Conservation (phyloP, 2,113 vertebrate genomes). For the Pseudorectes ferrugineus region DNA sequence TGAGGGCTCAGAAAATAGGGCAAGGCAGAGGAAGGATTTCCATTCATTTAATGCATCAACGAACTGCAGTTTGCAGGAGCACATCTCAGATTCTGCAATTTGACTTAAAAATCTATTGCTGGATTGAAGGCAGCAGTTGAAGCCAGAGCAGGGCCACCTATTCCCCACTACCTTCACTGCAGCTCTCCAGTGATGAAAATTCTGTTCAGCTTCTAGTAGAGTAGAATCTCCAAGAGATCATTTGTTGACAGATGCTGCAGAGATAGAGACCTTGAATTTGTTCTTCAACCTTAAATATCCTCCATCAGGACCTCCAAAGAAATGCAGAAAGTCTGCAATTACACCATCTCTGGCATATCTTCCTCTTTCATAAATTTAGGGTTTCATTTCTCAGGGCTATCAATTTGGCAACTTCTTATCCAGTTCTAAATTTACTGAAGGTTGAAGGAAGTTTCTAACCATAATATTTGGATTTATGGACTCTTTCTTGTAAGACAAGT, state of each 20-base stretch:
- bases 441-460: background rate
- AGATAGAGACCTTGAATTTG: background rate
- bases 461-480: conserved; percentile 1
- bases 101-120: background rate
- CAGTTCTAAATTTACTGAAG: background rate
- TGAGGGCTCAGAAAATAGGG: background rate
- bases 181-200: background rate
- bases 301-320: background rate
- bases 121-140: background rate
- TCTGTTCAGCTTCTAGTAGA: background rate
- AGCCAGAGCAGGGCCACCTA: background rate
- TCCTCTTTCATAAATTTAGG: background rate
- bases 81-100: background rate
- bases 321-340: background rate
- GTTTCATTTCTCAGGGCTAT: background rate
- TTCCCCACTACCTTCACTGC: background rate
- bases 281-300: background rate
- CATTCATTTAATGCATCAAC: background rate
- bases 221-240: background rate
- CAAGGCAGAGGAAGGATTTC: background rate
- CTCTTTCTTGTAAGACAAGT: background rate
- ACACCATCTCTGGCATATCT: background rate
- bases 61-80: background rate
- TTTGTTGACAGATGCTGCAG: background rate
- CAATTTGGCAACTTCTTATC: background rate